Conservation (phyloP, 2,888 invertebrate species). For the Monochamus alternatus region DNA sequence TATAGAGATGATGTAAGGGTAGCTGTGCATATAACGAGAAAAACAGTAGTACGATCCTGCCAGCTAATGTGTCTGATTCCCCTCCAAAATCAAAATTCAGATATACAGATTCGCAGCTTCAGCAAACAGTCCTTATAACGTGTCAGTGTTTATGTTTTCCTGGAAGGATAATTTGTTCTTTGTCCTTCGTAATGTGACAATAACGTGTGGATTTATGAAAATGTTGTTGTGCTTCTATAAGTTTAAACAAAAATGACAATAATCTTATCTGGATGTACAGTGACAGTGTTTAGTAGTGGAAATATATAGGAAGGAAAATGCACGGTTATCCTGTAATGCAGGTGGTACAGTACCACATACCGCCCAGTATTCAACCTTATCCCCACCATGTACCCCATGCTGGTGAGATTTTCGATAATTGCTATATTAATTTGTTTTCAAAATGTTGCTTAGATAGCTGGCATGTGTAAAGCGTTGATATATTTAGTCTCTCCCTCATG, state of each 20-base stretch:
- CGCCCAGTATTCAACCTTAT: conserved; percentile 69
- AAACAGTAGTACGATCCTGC: conserved; percentile 37
- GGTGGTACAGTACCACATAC: conserved; percentile 78
- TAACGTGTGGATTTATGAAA: not conserved
- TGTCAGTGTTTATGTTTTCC: conserved; percentile 29
- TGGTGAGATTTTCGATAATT: conserved; percentile 18
- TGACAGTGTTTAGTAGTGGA: conserved; percentile 21
- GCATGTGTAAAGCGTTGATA: too few relatives aligned
- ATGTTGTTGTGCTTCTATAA: conserved; percentile 10
- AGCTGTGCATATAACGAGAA: not conserved
- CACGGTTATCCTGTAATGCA: conserved; percentile 80
- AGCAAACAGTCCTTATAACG: conserved; percentile 47
- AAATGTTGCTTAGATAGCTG: too few relatives aligned
- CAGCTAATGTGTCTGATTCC: conserved; percentile 41
- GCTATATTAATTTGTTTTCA: too few relatives aligned
- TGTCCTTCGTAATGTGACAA: conserved; percentile 17
- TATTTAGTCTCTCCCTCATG: too few relatives aligned
- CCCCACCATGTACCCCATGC: conserved; percentile 62
- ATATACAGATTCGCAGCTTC: conserved; percentile 54
- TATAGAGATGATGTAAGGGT: not conserved
- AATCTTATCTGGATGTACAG: conserved; percentile 1
- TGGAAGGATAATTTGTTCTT: conserved; percentile 1
- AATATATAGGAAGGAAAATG: conserved; percentile 66
- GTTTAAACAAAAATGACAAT: conserved; percentile 29
- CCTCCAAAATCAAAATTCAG: conserved; percentile 57